Evolutionary conservation across 2,797 vertebrate genomes (phyloP), one percentile per base, ranked within the genome.

Genomic region (Phrynocephalus guinanensis): DNA sequence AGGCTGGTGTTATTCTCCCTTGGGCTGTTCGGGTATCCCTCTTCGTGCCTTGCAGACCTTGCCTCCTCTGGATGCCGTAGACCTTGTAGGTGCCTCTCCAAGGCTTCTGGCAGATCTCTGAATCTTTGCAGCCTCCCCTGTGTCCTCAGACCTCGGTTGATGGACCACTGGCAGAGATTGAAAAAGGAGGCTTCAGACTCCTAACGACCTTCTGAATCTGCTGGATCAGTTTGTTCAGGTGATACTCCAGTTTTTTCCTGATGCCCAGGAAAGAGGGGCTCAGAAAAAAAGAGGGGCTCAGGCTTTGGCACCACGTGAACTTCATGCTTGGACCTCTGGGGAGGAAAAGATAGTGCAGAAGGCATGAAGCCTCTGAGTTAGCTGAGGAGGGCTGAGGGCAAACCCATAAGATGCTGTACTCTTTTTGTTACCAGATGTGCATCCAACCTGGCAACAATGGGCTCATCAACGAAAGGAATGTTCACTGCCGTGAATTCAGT

Each of bases 181-280:
- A 3, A 56, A 56, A 56, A 10, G 52, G 52, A 56, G 52, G 52
- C 2, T 30, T 24, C 28, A 20, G 38, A 7, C 44, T 28, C 18
- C 28, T 44, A 7, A 79, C 66, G 18, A 82, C 50, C 6, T 24
- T 6, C 48, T 81, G 78, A 11, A 81, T 26, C 30, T 2, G 38
- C 78, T 60, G 68, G 24, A 86, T 26, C 76, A 79, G 52, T 76
- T 79, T 79, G 6, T 70, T 77, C 30, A 86, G 15, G 20, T 86
- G 78, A 30, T 1, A 9, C 78, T 86, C 85, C 33, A 81, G 50
- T 6, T 56, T 63, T 16, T 44, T 81, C 63, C 24, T 60, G 67
- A 28, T 16, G 5, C 33, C 67, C 26, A 9, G 30, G 1, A 38
- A 38, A 38, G 38, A 38, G 38, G 38, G 38, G 38, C 38, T 38